Evolutionary conservation across 1,140 invertebrate species (phyloP).

Genomic region (Atta texana): DNA sequence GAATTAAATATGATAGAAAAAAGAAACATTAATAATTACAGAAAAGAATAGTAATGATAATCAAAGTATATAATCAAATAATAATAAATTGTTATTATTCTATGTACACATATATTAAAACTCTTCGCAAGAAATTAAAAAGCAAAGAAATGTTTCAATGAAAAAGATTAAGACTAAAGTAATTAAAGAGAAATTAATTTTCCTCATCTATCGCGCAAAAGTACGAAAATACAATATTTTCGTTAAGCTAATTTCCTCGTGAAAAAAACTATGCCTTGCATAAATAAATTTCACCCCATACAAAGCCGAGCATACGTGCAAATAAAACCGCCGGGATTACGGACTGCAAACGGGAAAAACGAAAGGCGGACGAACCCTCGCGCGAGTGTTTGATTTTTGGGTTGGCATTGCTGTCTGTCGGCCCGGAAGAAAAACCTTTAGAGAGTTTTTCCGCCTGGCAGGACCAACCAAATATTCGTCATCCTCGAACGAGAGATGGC

Average conservation of each 20-base stretch:
- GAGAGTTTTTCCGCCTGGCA: conserved; percentile 84
- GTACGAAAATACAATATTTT: conserved; percentile 1
- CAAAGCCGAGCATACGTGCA: conserved; percentile 28
- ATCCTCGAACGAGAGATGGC: conserved; percentile 39
- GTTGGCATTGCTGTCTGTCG: conserved; percentile 82
- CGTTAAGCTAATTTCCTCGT: conserved; percentile 24
- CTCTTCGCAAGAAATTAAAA: neutral
- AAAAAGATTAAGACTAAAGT: neutral
- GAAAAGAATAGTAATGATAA: neutral
- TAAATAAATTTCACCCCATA: conserved; percentile 7
- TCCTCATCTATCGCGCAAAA: neutral
- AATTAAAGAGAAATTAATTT: conserved; percentile 4
- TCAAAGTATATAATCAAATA: neutral
- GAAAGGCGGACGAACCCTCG: conserved; percentile 40
- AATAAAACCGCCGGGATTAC: conserved; percentile 58
- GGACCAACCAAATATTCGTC: conserved; percentile 75
- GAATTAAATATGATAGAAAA: neutral
- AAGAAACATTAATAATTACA: neutral
- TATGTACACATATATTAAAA: neutral
- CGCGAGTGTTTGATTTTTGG: conserved; percentile 82
- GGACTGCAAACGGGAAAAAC: neutral
- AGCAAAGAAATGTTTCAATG: neutral
- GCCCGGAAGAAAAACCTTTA: conserved; percentile 81
- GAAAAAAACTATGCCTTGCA: neutral
- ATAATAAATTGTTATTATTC: neutral